Conservation (phyloP, 2,113 vertebrate genomes). For the Larimichthys crocea region DNA sequence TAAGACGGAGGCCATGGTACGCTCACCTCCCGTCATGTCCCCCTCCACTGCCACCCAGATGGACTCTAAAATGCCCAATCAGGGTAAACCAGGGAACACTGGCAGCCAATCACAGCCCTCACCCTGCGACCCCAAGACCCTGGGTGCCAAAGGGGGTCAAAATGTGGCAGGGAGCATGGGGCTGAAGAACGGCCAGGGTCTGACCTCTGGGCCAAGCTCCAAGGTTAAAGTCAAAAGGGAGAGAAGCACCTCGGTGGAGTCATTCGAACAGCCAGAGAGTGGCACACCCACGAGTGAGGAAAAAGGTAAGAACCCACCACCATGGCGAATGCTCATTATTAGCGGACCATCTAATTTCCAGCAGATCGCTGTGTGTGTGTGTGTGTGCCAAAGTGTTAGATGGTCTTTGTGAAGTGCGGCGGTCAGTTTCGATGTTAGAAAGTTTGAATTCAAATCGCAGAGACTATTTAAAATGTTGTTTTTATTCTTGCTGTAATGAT, state of each 20-base stretch:
- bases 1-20: slow-evolving; percentile 99
- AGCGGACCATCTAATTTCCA: neutral
- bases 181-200: slow-evolving; percentile 92
- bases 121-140: slow-evolving; percentile 93
- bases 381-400: neutral
- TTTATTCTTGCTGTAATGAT: neutral
- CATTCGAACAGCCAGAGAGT: slow-evolving; percentile 95
- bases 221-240: slow-evolving; percentile 99
- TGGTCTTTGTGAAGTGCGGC: neutral
- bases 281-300: slow-evolving; percentile 94
- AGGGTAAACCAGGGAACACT: slow-evolving; percentile 96
- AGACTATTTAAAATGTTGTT: slow-evolving; percentile 5
- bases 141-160: slow-evolving; percentile 86
- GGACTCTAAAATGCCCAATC: slow-evolving; percentile 99
- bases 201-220: slow-evolving; percentile 93
- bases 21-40: slow-evolving; percentile 99
- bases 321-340: neutral
- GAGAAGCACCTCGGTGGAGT: slow-evolving; percentile 96
- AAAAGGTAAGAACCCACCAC: slow-evolving; percentile 86
- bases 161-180: slow-evolving; percentile 95
- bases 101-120: slow-evolving; percentile 97
- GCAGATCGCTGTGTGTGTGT: neutral
- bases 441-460: neutral
- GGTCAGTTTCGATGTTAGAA: neutral
- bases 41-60: slow-evolving; percentile 97